These are phyloP conservation scores for Oryctes rhinoceros DNA, from an alignment of 1,140 invertebrate genomes.

Conservation along the genomic window DNA sequence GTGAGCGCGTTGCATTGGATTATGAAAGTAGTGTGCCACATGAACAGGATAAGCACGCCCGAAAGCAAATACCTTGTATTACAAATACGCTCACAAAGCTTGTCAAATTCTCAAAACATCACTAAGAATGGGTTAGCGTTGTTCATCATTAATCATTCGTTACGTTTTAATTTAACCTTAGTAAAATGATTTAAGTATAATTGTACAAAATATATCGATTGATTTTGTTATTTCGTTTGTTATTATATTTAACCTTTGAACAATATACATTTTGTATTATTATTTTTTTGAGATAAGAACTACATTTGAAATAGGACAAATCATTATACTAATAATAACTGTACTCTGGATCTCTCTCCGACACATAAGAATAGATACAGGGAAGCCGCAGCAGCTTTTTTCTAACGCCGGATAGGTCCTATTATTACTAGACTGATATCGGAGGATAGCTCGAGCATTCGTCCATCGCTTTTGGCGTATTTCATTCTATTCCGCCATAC, in stretches of 20 bases:
- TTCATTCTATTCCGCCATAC: too few relatives aligned
- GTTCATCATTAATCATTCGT: not conserved
- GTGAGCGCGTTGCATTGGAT: conserved; percentile 85
- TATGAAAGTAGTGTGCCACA: conserved; percentile 92
- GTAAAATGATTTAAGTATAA: not conserved
- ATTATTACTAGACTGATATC: too few relatives aligned
- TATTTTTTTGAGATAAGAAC: not conserved
- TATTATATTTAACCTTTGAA: too few relatives aligned
- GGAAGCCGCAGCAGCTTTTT: too few relatives aligned
- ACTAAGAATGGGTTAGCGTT: not conserved
- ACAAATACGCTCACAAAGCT: conserved; percentile 92
- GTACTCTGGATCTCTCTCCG: too few relatives aligned
- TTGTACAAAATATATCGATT: not conserved
- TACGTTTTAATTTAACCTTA: not conserved
- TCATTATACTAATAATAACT: not conserved
- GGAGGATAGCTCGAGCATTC: too few relatives aligned
- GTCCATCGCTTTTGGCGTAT: too few relatives aligned
- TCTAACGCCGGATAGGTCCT: too few relatives aligned
- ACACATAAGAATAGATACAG: too few relatives aligned
- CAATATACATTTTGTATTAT: not conserved
- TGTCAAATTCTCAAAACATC: conserved; percentile 66
- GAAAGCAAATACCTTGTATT: conserved; percentile 95
- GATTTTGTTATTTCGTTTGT: not conserved
- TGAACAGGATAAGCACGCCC: conserved; percentile 82
- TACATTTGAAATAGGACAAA: conserved; percentile 7